Percentiles rank a stretch among this genome's conserved stretches.
phyloP scores from a whole-genome alignment of 2,113 vertebrate species.

The Rhinichthys klamathensis region DNA sequence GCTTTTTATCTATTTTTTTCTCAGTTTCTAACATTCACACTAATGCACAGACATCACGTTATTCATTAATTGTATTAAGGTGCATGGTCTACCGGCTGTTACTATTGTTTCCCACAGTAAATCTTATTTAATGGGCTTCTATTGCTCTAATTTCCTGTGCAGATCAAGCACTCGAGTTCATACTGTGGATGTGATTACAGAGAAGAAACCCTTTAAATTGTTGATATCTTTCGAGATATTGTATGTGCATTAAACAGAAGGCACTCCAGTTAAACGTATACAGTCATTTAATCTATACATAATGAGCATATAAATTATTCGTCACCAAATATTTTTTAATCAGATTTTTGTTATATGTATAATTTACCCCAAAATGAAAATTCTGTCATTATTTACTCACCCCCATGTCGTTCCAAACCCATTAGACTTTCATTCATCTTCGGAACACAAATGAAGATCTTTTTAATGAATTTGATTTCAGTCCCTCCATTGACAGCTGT shows the following conservation, averaged over 20 bases:
- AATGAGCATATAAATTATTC: background rate
- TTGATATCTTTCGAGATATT: background rate
- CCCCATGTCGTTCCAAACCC: too few relatives aligned
- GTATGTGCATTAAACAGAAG: background rate
- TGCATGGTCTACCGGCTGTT: background rate
- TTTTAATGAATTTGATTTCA: too few relatives aligned
- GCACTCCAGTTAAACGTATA: background rate
- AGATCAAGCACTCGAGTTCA: background rate
- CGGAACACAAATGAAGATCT: too few relatives aligned
- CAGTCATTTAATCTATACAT: background rate
- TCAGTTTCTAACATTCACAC: background rate
- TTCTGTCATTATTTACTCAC: too few relatives aligned
- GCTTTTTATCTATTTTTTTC: background rate
- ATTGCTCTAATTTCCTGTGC: conserved; percentile 3
- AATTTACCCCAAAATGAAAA: too few relatives aligned
- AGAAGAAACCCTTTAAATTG: background rate
- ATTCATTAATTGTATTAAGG: background rate
- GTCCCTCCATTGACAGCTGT: too few relatives aligned
- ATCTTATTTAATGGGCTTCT: background rate
- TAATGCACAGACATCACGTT: background rate
- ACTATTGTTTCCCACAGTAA: background rate
- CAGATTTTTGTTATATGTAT: background rate
- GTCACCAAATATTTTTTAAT: background rate
- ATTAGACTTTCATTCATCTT: too few relatives aligned
- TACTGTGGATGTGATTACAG: conserved; percentile 9